Evolutionary conservation across 2,797 vertebrate genomes (phyloP).

Genomic region (Cossypha dichroa): DNA sequence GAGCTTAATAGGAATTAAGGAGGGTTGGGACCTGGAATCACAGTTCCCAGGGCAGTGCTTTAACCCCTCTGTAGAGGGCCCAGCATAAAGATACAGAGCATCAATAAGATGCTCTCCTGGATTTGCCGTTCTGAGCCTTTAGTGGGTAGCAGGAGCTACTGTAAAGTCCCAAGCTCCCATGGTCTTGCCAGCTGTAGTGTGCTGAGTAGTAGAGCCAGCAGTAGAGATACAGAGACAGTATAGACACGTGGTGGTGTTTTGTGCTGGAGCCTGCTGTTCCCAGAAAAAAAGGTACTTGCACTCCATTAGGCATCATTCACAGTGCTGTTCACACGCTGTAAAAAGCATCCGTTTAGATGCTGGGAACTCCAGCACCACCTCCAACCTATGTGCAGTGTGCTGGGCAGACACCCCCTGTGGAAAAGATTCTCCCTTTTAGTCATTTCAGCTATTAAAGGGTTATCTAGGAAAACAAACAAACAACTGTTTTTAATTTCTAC

Average conservation of each 20-base stretch:
- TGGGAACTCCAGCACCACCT: not conserved
- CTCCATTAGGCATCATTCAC: not conserved
- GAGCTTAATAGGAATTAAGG: not conserved
- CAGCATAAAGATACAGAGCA: not conserved
- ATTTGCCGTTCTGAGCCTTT: not conserved
- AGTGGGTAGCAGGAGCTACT: not conserved
- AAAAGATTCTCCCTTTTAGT: not conserved
- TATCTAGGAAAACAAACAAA: not conserved
- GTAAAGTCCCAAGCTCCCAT: not conserved
- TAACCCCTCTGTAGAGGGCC: not conserved
- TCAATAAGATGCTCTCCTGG: not conserved
- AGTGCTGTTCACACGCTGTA: not conserved
- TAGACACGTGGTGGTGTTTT: not conserved
- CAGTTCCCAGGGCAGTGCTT: not conserved
- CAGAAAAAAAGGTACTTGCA: rapidly evolving
- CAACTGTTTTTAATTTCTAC: rapidly evolving
- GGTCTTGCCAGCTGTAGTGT: not conserved
- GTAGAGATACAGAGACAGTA: not conserved
- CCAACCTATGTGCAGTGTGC: not conserved
- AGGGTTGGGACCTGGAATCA: not conserved
- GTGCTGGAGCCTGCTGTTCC: not conserved
- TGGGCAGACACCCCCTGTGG: not conserved
- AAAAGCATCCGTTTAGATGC: not conserved
- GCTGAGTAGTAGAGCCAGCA: not conserved
- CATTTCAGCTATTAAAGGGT: not conserved